Evolutionary conservation across 1,140 invertebrate species (phyloP).

Genomic region (Penaeus chinensis): DNA sequence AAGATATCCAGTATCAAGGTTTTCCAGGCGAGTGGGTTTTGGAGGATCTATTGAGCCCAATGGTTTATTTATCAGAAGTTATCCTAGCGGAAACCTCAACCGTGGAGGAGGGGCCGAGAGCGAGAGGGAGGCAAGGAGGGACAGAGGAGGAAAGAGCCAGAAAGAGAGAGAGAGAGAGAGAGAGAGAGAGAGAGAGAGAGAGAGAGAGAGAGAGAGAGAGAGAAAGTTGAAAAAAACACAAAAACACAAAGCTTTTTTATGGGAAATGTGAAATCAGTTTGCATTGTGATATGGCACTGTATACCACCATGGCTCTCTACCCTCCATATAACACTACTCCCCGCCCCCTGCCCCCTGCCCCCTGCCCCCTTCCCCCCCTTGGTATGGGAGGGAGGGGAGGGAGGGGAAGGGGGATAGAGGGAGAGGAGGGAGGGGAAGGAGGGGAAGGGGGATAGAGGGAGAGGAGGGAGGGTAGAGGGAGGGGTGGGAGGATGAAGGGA

Average conservation of each 20-base stretch:
- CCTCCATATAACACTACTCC: too few species aligned
- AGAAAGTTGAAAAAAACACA: background rate
- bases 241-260: background rate
- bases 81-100: constrained; percentile 35
- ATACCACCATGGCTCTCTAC: background rate
- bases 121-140: constrained; percentile 5
- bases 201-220: background rate
- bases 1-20: constrained; percentile 43
- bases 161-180: background rate
- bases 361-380: too few species aligned
- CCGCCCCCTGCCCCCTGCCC: too few species aligned
- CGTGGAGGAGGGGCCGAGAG: background rate
- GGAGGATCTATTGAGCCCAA: constrained; percentile 25
- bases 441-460: constrained; percentile 24
- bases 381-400: background rate
- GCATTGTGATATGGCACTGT: constrained; percentile 33
- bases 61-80: constrained; percentile 38
- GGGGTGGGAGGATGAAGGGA: constrained; percentile 21
- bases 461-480: background rate
- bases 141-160: background rate
- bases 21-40: constrained; percentile 35
- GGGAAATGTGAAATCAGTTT: constrained; percentile 29
- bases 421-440: background rate
- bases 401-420: constrained; percentile 14
- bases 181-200: background rate